phyloP scores from a whole-genome alignment of 2,888 invertebrate species.

The Morinoia aosen region DNA sequence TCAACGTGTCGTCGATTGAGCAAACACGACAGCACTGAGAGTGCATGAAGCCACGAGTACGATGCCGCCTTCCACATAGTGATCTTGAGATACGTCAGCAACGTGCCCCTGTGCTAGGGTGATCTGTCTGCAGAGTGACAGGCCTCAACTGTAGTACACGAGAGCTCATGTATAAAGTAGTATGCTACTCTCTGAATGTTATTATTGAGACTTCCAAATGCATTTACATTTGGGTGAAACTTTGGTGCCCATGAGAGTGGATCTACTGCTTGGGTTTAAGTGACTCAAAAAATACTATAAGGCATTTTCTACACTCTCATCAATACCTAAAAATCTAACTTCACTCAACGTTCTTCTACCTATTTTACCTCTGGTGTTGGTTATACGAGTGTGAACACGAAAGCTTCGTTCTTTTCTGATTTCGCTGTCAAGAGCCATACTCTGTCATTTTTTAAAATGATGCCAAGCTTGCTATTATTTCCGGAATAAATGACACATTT shows the following conservation, averaged over 20 bases:
- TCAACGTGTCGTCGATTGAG: background rate
- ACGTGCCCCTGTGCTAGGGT: background rate
- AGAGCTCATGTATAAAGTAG: background rate
- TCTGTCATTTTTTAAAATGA: background rate
- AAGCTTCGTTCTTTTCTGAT: background rate
- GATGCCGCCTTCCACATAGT: background rate
- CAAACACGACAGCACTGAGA: background rate
- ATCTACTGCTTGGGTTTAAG: background rate
- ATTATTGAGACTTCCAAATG: background rate
- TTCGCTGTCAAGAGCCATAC: background rate
- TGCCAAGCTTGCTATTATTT: background rate
- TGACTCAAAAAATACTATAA: background rate
- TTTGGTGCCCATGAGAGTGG: background rate
- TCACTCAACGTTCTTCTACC: background rate
- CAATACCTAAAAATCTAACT: background rate
- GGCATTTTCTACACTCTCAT: background rate
- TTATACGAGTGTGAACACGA: background rate
- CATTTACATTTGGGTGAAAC: background rate
- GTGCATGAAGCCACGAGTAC: background rate
- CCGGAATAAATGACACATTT: background rate
- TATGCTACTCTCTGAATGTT: background rate
- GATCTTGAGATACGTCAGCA: background rate
- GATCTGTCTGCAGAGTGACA: background rate
- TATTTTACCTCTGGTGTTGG: background rate
- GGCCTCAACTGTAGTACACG: background rate